phyloP scores from a whole-genome alignment of 2,113 vertebrate species.

The Delphinapterus leucas region DNA sequence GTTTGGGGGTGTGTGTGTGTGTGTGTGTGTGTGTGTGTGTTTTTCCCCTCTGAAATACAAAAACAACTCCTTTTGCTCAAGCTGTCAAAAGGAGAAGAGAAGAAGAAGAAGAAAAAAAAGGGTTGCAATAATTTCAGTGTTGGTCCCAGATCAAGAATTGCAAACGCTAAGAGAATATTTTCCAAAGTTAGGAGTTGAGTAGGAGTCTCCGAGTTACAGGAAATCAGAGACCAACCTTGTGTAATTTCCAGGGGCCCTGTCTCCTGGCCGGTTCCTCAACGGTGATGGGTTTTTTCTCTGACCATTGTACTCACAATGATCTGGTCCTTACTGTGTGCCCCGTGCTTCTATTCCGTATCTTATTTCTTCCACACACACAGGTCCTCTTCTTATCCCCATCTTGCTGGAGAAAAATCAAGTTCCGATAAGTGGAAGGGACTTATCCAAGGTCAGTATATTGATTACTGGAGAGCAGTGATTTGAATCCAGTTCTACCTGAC shows the following conservation, averaged over 20 bases:
- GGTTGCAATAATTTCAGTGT: slow-evolving; percentile 47
- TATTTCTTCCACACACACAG: background rate
- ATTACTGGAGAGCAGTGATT: background rate
- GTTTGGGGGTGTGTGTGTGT: background rate
- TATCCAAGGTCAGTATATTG: background rate
- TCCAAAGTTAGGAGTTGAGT: slow-evolving; percentile 42
- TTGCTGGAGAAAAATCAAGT: background rate
- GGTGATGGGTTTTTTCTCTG: background rate
- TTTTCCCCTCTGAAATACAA: slow-evolving; percentile 49
- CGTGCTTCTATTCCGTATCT: background rate
- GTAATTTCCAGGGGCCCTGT: background rate
- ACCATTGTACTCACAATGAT: rapidly evolving
- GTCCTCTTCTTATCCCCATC: background rate
- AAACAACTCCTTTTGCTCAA: slow-evolving; percentile 66
- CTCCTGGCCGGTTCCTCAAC: background rate
- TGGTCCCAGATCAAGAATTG: slow-evolving; percentile 67
- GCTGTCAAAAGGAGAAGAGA: slow-evolving; percentile 59
- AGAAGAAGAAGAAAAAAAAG: background rate
- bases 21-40: slow-evolving; percentile 23
- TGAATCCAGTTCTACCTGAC: background rate
- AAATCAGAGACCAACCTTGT: slow-evolving; percentile 8
- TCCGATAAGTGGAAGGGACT: background rate
- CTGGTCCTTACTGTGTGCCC: background rate
- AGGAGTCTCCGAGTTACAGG: slow-evolving; percentile 29
- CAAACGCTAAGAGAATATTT: slow-evolving; percentile 63